Percentiles rank a stretch among this genome's conserved stretches.
These are phyloP conservation scores for Psococerastis gibbosa DNA, from an alignment of 2,888 invertebrate species.

Conservation along the genomic window DNA sequence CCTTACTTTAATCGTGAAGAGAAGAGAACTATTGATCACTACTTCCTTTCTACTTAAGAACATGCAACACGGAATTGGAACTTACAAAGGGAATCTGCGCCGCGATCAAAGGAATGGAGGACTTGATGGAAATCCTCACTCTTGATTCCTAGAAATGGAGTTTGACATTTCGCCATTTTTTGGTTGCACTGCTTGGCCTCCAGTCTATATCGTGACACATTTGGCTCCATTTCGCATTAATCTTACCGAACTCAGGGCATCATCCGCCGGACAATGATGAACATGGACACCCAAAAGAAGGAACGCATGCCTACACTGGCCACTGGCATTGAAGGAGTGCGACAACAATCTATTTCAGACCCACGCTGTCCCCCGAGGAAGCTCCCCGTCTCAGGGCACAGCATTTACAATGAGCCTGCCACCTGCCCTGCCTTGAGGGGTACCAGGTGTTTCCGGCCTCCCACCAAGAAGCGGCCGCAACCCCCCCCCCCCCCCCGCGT, in stretches of 20 bases:
- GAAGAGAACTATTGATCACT: neutral
- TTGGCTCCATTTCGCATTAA: neutral
- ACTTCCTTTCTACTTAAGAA: no score
- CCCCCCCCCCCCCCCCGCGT: no score
- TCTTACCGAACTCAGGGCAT: neutral
- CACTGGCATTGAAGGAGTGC: slow-evolving; percentile 2
- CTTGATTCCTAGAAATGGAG: slow-evolving; percentile 1
- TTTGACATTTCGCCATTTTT: neutral
- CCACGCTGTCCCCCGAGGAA: no score
- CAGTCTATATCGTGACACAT: neutral
- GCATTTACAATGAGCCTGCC: no score
- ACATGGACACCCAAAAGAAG: neutral
- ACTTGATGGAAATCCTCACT: neutral
- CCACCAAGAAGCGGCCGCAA: no score
- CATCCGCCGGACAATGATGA: neutral
- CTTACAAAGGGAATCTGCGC: neutral
- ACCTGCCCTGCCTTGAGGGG: no score
- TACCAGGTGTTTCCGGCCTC: no score
- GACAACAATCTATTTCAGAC: no score
- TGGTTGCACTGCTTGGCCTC: neutral
- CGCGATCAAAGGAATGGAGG: neutral
- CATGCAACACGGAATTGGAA: slow-evolving; percentile 2
- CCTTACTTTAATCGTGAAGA: neutral
- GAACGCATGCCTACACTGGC: no score
- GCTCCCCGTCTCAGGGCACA: no score